phyloP scores from a whole-genome alignment of 2,797 vertebrate genomes.

The Premnoplex brunnescens region DNA sequence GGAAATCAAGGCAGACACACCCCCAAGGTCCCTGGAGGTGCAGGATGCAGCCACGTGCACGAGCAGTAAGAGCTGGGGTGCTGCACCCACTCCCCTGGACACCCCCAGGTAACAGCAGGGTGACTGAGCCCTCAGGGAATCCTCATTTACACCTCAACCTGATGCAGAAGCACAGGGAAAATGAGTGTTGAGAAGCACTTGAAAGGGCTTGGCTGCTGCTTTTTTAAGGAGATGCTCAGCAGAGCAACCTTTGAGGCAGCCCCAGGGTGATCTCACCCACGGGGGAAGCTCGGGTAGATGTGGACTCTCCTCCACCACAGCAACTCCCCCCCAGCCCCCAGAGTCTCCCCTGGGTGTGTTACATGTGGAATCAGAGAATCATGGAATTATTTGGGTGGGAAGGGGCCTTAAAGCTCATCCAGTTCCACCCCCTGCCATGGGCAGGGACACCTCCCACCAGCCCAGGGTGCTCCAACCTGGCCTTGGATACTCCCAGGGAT shows the following conservation, averaged over 20 bases:
- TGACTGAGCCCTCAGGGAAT: no score
- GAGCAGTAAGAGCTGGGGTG: not conserved
- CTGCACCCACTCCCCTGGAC: no score
- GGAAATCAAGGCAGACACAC: not conserved
- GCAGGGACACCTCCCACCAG: not conserved
- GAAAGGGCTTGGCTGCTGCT: not conserved
- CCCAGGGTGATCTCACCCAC: not conserved
- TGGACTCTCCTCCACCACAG: not conserved
- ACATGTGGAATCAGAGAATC: not conserved
- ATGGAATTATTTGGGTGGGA: not conserved
- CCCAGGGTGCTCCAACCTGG: not conserved
- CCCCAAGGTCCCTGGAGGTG: not conserved
- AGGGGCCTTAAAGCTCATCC: not conserved
- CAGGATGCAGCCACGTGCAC: rapidly evolving
- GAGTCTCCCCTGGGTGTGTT: not conserved
- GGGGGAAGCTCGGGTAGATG: not conserved
- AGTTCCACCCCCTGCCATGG: not conserved
- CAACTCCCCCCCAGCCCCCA: not conserved
- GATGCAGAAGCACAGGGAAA: not conserved
- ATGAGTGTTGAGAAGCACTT: not conserved
- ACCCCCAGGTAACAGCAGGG: no score
- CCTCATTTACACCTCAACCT: not conserved
- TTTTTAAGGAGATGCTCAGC: not conserved
- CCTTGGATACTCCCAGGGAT: not conserved
- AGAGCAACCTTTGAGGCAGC: not conserved